A percentile compares a stretch with the other conserved stretches of the same genome.
Conservation (phyloP, 2,113 vertebrate species). For the Phaethon lepturus region DNA sequence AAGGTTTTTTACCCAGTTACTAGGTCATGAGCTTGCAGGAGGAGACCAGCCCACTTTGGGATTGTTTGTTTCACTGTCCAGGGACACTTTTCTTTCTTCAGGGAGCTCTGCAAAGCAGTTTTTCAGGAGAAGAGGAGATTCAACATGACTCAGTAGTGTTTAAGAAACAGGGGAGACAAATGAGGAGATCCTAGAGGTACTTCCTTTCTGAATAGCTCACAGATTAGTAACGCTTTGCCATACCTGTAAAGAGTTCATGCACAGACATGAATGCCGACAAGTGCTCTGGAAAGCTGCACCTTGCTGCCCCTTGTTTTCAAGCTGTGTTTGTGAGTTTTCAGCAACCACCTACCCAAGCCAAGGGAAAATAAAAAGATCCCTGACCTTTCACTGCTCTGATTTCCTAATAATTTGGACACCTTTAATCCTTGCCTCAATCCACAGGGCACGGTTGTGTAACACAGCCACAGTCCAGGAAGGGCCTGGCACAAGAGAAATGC, state of each 20-base stretch:
- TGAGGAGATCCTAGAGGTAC: slow-evolving; percentile 61
- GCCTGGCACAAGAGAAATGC: slow-evolving; percentile 3
- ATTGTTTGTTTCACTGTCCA: not conserved
- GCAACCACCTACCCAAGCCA: slow-evolving; percentile 2
- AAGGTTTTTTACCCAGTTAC: slow-evolving; percentile 15
- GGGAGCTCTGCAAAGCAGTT: not conserved
- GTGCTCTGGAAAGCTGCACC: not conserved
- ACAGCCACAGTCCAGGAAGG: slow-evolving; percentile 30
- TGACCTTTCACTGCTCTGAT: slow-evolving; percentile 71
- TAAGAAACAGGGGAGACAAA: slow-evolving; percentile 49
- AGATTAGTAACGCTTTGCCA: slow-evolving; percentile 49
- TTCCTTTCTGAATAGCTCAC: slow-evolving; percentile 61
- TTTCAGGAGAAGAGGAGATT: slow-evolving; percentile 26
- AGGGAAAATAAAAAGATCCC: slow-evolving; percentile 62
- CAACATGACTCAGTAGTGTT: slow-evolving; percentile 20
- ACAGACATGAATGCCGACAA: not conserved
- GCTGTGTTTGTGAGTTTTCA: not conserved
- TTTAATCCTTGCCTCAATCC: slow-evolving; percentile 61
- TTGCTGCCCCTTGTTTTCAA: not conserved
- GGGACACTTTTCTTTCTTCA: not conserved
- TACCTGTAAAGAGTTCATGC: slow-evolving; percentile 37
- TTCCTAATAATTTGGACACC: slow-evolving; percentile 76
- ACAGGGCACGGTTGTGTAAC: slow-evolving; percentile 54
- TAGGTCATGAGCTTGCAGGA: not conserved
- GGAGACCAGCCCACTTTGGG: not conserved